phyloP scores from a whole-genome alignment of 35 echinoderm and acorn worm species.

The Apostichopus japonicus region DNA sequence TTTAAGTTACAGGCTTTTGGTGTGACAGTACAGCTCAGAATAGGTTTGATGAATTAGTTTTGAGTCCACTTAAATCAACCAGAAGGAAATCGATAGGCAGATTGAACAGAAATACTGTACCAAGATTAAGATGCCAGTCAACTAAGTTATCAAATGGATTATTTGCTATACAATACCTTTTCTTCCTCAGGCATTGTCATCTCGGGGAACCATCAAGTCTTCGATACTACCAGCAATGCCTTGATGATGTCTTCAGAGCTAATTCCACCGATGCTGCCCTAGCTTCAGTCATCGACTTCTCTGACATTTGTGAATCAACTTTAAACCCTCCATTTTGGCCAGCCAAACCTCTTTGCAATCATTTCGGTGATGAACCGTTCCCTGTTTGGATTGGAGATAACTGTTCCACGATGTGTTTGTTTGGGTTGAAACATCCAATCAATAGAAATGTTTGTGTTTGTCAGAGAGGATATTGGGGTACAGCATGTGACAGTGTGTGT shows the following conservation, averaged over 20 bases:
- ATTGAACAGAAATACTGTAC: too few species aligned
- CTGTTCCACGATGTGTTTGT: conserved; percentile 73
- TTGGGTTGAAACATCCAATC: conserved; percentile 61
- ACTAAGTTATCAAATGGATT: too few species aligned
- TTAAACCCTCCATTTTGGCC: conserved; percentile 68
- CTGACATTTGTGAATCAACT: conserved; percentile 70
- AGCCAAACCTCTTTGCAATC: conserved; percentile 85
- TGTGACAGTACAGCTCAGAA: too few species aligned
- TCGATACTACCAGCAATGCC: conserved; percentile 69
- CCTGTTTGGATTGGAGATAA: conserved; percentile 91
- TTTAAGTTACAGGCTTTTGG: too few species aligned
- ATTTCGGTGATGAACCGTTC: conserved; percentile 72
- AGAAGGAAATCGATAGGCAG: too few species aligned
- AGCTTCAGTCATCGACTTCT: conserved; percentile 61
- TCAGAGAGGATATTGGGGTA: conserved; percentile 74
- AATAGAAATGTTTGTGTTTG: conserved; percentile 77
- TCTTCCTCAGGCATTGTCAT: conserved; percentile 63
- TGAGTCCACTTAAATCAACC: too few species aligned
- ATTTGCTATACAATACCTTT: background rate
- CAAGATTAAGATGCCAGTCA: too few species aligned
- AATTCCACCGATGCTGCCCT: conserved; percentile 74
- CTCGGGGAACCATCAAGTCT: conserved; percentile 60
- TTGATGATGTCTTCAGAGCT: conserved; percentile 24
- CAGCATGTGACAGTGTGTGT: conserved; percentile 66
- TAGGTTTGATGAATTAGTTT: too few species aligned